Evolutionary conservation across 2,888 invertebrate genomes (phyloP).

Genomic region (Spilarctia lutea): DNA sequence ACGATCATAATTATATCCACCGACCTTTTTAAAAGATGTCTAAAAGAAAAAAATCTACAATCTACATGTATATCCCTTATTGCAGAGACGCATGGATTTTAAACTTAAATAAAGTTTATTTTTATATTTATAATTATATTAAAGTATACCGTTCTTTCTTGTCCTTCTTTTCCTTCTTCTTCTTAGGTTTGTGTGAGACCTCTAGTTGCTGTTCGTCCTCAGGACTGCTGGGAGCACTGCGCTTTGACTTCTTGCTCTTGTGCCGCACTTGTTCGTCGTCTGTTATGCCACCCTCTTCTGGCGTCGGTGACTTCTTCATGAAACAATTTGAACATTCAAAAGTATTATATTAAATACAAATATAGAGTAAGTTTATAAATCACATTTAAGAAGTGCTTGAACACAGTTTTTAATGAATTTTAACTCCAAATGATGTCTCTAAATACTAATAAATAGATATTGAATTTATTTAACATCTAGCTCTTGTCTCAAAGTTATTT

Average conservation of each 20-base stretch:
- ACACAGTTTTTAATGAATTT: neutral
- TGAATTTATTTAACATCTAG: neutral
- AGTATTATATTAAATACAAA: neutral
- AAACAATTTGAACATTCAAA: neutral
- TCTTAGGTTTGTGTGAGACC: conserved; percentile 76
- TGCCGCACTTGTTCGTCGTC: conserved; percentile 80
- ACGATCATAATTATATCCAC: no score
- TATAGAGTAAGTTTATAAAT: no score
- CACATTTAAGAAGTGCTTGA: neutral
- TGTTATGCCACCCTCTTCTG: conserved; percentile 80
- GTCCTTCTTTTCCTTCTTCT: conserved; percentile 83
- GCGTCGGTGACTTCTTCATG: conserved; percentile 72
- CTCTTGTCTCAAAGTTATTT: no score
- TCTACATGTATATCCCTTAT: neutral
- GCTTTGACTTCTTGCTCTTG: conserved; percentile 76
- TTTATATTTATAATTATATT: neutral
- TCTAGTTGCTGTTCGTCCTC: conserved; percentile 62
- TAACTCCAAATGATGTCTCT: neutral
- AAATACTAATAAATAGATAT: neutral
- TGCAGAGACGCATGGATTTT: neutral
- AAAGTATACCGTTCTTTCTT: conserved; percentile 76
- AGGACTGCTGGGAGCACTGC: conserved; percentile 78
- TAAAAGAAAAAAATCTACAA: no score
- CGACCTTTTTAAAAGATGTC: no score
- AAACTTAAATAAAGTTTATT: no score